Conservation (phyloP, 2,888 invertebrate species). For the Volucella inflata region DNA sequence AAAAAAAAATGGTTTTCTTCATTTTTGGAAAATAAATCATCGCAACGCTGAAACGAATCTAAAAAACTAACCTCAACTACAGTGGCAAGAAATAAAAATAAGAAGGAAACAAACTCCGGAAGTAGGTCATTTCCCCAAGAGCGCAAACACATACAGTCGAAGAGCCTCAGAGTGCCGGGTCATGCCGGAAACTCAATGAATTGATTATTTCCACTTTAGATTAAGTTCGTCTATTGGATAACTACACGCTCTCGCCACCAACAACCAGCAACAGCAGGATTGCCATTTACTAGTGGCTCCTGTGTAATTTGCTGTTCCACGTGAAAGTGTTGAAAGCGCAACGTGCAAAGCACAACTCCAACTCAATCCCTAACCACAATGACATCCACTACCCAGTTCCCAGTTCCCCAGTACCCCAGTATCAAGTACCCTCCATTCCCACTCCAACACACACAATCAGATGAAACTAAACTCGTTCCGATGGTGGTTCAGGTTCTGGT, state of each 20-base stretch:
- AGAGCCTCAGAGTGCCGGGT: conserved; percentile 34
- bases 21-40: too few species aligned
- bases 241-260: conserved; percentile 11
- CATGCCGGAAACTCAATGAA: conserved; percentile 67
- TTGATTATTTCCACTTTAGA: conserved; percentile 74
- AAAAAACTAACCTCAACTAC: conserved; percentile 21
- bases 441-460: conserved; percentile 23
- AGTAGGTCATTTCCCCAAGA: conserved; percentile 60
- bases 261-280: not conserved
- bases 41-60: too few species aligned
- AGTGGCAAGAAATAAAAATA: not conserved
- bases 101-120: conserved; percentile 39
- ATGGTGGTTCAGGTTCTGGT: too few species aligned
- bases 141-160: conserved; percentile 22
- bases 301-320: conserved; percentile 65
- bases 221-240: conserved; percentile 62
- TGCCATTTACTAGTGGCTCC: not conserved
- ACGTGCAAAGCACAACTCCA: conserved; percentile 42
- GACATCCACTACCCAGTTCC: not conserved
- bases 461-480: not conserved
- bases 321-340: conserved; percentile 72
- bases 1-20: too few species aligned
- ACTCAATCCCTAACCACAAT: conserved; percentile 17
- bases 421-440: not conserved
- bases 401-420: too few species aligned